Evolutionary conservation across 2,113 vertebrate genomes (phyloP).

Genomic region (Dasyprocta punctata): DNA sequence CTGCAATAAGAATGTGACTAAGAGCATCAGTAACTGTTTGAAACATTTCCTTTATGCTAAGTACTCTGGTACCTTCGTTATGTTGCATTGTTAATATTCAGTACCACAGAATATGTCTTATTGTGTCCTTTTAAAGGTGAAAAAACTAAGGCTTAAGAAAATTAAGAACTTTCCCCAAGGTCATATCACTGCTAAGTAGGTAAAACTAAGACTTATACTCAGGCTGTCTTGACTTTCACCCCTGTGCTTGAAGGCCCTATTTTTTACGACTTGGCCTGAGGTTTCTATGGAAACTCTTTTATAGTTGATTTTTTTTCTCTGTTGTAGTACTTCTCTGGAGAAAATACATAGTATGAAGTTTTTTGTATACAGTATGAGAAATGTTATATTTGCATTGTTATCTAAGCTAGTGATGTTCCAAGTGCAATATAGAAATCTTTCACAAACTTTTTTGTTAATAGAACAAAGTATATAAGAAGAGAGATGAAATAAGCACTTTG

Average conservation of each 20-base stretch:
- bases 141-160: not conserved
- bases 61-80: not conserved
- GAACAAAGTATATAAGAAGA: not conserved
- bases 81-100: not conserved
- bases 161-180: not conserved
- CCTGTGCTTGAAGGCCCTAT: not conserved
- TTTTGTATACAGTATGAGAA: not conserved
- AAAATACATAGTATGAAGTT: not conserved
- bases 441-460: not conserved
- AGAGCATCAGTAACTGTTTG: not conserved
- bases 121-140: not conserved
- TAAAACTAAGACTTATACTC: slow-evolving; percentile 9
- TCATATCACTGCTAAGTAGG: not conserved
- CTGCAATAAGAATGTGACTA: not conserved
- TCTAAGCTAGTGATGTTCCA: not conserved
- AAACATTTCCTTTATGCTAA: slow-evolving; percentile 26
- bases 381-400: not conserved
- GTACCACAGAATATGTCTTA: not conserved
- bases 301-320: not conserved
- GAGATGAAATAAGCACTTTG: not conserved
- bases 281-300: slow-evolving; percentile 4
- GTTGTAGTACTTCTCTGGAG: not conserved
- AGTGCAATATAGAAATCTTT: not conserved
- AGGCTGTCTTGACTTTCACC: not conserved
- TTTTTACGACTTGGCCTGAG: not conserved